Evolutionary conservation across 1,140 invertebrate genomes (phyloP).

Genomic region (Nasonia vitripennis): DNA sequence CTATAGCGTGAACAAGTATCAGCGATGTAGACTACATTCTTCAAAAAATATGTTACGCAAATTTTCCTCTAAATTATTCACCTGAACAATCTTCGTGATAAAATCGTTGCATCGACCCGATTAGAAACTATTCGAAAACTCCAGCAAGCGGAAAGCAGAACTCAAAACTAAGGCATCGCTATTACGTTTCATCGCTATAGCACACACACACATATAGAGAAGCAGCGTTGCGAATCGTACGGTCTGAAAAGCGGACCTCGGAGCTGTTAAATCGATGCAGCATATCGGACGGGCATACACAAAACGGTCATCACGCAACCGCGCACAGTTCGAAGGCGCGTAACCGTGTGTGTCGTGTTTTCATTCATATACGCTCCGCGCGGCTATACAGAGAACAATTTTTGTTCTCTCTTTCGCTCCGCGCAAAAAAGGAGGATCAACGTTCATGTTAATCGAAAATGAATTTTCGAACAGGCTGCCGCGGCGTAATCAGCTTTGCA

Average conservation of each 20-base stretch:
- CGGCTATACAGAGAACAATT: background rate
- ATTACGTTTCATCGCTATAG: background rate
- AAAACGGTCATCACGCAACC: slow-evolving; percentile 30
- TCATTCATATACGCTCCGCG: slow-evolving; percentile 1
- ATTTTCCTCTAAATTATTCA: no score
- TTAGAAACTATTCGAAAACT: background rate
- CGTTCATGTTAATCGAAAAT: background rate
- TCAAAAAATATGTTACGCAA: background rate
- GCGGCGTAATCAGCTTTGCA: background rate
- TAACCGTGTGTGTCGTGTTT: slow-evolving; percentile 2
- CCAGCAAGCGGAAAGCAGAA: background rate
- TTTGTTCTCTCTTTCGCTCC: background rate
- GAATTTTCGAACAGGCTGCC: background rate
- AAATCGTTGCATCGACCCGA: background rate
- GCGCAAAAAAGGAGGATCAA: background rate
- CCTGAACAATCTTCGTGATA: no score
- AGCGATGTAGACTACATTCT: no score
- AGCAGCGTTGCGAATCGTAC: background rate
- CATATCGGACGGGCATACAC: background rate
- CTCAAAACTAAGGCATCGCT: background rate
- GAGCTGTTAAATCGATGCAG: slow-evolving; percentile 40
- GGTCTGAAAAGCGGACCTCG: slow-evolving; percentile 16
- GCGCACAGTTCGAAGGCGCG: background rate
- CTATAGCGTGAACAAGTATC: no score
- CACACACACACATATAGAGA: background rate